Evolutionary conservation across 2,888 invertebrate species (phyloP).

Genomic region (Ormyrus nitidulus): DNA sequence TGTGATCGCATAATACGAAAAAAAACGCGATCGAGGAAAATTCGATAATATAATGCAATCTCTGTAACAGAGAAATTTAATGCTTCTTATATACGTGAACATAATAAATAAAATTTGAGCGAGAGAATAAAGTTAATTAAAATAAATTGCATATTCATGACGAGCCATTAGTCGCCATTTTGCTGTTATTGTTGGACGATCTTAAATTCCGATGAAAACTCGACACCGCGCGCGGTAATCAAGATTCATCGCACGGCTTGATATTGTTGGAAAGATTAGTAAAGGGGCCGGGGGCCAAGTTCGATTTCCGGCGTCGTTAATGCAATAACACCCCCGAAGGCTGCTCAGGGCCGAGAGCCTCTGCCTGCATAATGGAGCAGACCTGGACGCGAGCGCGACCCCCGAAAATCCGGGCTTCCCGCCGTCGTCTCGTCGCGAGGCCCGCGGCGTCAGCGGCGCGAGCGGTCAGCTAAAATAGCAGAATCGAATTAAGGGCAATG

Average conservation of each 20-base stretch:
- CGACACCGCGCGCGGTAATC: not conserved
- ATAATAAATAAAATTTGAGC: too few species aligned
- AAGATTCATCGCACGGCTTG: conserved; percentile 25
- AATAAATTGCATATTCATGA: too few species aligned
- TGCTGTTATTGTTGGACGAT: too few species aligned
- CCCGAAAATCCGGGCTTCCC: too few species aligned
- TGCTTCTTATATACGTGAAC: too few species aligned
- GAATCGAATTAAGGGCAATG: conserved; percentile 13
- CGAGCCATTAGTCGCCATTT: too few species aligned
- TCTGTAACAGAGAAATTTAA: too few species aligned
- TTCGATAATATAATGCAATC: too few species aligned
- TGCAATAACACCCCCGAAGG: conserved; percentile 35
- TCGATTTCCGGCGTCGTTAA: conserved; percentile 49
- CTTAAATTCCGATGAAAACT: not conserved
- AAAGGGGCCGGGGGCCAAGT: not conserved
- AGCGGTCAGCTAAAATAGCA: conserved; percentile 7
- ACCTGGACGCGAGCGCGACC: not conserved
- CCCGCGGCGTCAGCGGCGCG: not conserved
- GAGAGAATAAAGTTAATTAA: too few species aligned
- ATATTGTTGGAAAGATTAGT: conserved; percentile 30
- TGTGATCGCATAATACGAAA: too few species aligned
- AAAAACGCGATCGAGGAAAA: too few species aligned
- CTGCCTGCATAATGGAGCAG: conserved; percentile 34
- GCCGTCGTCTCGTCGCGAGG: not conserved
- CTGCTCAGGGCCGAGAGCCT: not conserved